Conservation (phyloP, 37 sponge, comb jelly and placozoan genomes). For the Spongilla lacustris region DNA sequence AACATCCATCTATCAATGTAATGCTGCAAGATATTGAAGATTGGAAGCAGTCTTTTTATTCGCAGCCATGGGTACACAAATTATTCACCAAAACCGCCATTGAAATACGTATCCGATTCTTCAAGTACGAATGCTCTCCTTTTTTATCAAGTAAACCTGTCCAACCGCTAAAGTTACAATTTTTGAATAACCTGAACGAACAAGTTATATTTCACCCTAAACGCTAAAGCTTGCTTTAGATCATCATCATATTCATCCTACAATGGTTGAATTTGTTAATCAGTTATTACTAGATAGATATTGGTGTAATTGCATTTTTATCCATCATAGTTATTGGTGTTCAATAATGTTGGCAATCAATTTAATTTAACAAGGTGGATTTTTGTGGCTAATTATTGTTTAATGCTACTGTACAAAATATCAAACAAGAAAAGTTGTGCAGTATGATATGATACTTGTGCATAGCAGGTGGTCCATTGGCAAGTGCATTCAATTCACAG, state of each 20-base stretch:
- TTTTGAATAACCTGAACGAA: neutral
- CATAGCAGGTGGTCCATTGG: neutral
- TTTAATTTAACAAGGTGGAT: neutral
- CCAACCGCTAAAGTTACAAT: neutral
- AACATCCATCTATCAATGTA: neutral
- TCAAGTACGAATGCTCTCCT: neutral
- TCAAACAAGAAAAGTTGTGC: neutral
- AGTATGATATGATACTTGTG: neutral
- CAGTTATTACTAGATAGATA: neutral
- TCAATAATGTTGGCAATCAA: neutral
- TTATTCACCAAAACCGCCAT: neutral
- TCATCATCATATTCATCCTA: neutral
- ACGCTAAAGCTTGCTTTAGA: neutral
- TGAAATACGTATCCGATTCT: neutral
- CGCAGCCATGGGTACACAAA: neutral
- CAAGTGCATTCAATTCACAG: neutral
- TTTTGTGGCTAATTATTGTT: neutral
- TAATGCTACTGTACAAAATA: neutral
- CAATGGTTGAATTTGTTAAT: neutral
- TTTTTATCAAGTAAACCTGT: neutral
- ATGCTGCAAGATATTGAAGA: neutral
- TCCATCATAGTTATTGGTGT: neutral
- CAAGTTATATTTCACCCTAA: neutral
- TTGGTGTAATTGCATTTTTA: neutral
- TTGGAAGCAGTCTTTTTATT: neutral